Base-by-base conservation (phyloP, 1,140 invertebrate species). In the Chionoecetes opilio region DNA sequence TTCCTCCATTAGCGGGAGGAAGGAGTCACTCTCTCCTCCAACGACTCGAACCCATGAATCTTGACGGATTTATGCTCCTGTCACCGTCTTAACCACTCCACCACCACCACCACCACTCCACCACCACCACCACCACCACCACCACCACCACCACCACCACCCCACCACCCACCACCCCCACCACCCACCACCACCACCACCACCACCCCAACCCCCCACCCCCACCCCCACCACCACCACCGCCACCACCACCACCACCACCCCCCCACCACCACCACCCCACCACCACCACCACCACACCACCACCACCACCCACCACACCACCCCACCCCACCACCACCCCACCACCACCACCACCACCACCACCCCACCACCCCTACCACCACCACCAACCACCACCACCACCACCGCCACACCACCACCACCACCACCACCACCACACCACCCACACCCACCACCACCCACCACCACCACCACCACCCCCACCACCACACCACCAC, bases 21-120 rank as follows among this genome's bases (percentile, higher is more conserved):
- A 75, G 63, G 63, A 75, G n/a, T 75, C 63, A 75, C 63, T 75
- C 63, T 75, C 53, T 26, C 21, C 21, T 0, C 21, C 63, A 21
- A 75, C 63, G n/a, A n/a, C 63, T 75, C 63, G 63, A 75, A 5
- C 63, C 21, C 63, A 75, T 75, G 63, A 75, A 75, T 75, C 63
- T 75, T 75, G 63, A 75, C 63, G 63, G n/a, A 75, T 75, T 75
- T 75, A 75, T 75, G 63, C n/a, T 75, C 63, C 21, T 75, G 63
- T 75, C 63, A 75, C 63, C 21, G 63, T n/a, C 63, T 75, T 75
- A 75, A 75, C 63, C 63, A 75, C 63, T 26, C 63, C 63, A n/a
- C 63, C n/a, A 75, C 63, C 63, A n/a, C 63, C n/a, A n/a, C 63
- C 63, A n/a, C 63, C 53, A 21, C 53, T n/a, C n/a, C 63, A 75